Percentiles rank a stretch among this genome's conserved stretches.
Conservation (phyloP, 2,797 vertebrate species). For the Bucorvus abyssinicus region DNA sequence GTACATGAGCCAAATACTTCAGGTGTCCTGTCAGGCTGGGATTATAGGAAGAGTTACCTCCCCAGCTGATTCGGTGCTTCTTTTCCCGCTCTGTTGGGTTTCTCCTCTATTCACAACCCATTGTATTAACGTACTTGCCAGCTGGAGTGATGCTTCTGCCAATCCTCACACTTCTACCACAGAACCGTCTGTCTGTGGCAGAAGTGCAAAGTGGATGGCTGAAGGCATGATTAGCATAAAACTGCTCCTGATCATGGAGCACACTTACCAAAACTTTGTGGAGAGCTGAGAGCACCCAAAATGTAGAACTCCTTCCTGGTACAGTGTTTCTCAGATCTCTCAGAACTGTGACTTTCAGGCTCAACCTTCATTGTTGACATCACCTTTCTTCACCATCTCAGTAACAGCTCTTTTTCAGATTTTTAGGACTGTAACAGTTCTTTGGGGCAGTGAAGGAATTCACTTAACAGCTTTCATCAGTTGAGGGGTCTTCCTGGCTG, state of each 20-base stretch:
- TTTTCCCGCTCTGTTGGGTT: too few species aligned
- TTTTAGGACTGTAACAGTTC: background rate
- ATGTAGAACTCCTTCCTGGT: background rate
- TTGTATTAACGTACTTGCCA: background rate
- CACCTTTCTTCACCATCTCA: background rate
- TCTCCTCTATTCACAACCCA: background rate
- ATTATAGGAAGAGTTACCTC: background rate
- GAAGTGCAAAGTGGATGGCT: background rate
- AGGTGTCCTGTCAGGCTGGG: background rate
- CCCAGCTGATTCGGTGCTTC: background rate
- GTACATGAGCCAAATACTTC: background rate
- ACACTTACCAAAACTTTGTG: background rate
- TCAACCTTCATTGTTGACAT: background rate
- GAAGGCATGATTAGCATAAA: background rate
- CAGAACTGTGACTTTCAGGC: background rate
- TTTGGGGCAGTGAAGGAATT: background rate
- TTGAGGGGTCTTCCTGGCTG: background rate
- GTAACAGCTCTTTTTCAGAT: background rate
- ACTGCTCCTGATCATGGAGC: background rate
- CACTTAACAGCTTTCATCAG: background rate
- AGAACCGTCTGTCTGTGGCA: background rate
- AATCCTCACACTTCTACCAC: background rate
- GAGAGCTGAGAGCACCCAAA: background rate
- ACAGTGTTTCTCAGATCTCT: background rate
- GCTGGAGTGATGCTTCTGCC: background rate